Evolutionary conservation across 2,888 invertebrate species (phyloP).

Genomic region (Danaus chrysippus): DNA sequence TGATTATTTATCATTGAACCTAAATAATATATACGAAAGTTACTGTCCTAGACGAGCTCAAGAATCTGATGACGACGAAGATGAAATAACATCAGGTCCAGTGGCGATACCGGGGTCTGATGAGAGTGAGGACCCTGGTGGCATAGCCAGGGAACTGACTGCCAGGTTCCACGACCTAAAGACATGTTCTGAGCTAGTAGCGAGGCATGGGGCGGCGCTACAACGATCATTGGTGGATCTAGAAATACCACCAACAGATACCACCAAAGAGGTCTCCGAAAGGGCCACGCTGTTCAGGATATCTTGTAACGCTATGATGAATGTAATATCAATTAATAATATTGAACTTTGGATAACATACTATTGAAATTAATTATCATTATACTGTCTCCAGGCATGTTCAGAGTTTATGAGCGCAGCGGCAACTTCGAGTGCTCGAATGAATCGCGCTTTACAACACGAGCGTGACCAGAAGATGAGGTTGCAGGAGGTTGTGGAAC

Average conservation of each 20-base stretch:
- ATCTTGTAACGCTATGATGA: conserved; percentile 97
- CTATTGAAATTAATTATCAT: neutral
- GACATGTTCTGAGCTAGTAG: conserved; percentile 94
- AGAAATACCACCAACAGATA: conserved; percentile 85
- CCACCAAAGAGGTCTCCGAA: conserved; percentile 94
- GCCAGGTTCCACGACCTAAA: conserved; percentile 90
- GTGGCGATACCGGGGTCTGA: conserved; percentile 72
- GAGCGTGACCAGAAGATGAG: conserved; percentile 96
- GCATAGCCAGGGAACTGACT: conserved; percentile 84
- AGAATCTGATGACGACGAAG: conserved; percentile 87
- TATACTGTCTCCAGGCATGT: conserved; percentile 82
- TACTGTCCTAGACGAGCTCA: conserved; percentile 76
- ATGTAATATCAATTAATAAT: conserved; percentile 67
- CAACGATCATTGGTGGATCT: conserved; percentile 89
- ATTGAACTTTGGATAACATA: neutral
- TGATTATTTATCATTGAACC: neutral
- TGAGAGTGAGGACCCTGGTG: conserved; percentile 78
- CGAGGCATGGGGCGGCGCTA: conserved; percentile 91
- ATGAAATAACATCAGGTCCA: conserved; percentile 76
- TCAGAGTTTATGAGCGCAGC: conserved; percentile 94
- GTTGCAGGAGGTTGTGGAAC: conserved; percentile 97
- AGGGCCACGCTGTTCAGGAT: conserved; percentile 96
- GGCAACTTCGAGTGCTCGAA: conserved; percentile 92
- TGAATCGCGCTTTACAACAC: conserved; percentile 95
- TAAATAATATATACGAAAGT: neutral